Percentiles rank a stretch among this genome's conserved stretches.
These are phyloP conservation scores for Macropus fuliginosus DNA, from an alignment of 2,797 vertebrate genomes.

Conservation along the genomic window DNA sequence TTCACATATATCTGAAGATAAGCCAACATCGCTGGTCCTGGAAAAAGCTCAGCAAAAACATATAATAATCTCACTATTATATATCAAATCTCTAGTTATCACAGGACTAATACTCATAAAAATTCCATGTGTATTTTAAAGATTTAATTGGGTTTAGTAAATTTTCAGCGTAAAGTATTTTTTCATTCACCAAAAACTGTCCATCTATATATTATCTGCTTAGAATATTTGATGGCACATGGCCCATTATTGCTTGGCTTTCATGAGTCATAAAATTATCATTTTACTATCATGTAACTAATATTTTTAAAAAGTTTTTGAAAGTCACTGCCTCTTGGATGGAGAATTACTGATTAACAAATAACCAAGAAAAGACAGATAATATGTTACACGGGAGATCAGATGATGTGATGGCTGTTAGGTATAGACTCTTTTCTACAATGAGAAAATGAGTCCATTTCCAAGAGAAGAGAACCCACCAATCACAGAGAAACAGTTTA, in stretches of 20 bases:
- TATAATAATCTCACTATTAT: not conserved
- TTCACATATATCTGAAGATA: not conserved
- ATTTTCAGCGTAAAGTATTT: not conserved
- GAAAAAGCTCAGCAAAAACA: not conserved
- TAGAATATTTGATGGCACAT: no score
- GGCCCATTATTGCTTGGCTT: no score
- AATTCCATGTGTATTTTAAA: not conserved
- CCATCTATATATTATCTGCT: no score
- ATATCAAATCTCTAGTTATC: not conserved
- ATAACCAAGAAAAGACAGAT: not conserved
- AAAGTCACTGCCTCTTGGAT: not conserved
- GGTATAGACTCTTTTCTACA: slow-evolving; percentile 1
- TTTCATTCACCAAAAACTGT: not conserved
- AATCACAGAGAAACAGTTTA: not conserved
- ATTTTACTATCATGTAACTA: not conserved
- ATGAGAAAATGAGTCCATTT: not conserved
- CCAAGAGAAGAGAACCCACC: slow-evolving; percentile 1
- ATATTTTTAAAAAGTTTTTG: not conserved
- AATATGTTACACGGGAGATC: slow-evolving; percentile 12
- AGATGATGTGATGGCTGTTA: slow-evolving; percentile 3
- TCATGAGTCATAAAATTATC: not conserved
- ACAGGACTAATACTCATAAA: not conserved
- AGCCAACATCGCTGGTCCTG: not conserved
- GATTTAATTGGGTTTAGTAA: not conserved
- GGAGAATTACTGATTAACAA: slow-evolving; percentile 27